Evolutionary conservation across 2,888 invertebrate genomes (phyloP), one percentile per base, ranked within the genome.

Genomic region (Drosophila paramelanica): DNA sequence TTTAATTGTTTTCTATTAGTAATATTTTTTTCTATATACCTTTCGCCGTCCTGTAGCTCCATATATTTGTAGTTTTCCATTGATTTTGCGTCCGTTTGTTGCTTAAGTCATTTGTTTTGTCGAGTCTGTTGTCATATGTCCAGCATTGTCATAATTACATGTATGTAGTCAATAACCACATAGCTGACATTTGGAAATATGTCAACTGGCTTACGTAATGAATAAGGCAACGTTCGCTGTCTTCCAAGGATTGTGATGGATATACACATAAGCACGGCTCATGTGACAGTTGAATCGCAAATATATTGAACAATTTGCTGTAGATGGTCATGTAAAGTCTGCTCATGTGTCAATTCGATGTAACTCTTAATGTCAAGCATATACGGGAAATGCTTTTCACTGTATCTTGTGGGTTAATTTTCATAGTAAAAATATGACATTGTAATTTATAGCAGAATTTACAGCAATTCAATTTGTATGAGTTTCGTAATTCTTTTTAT

Each of bases 121-220:
- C 49, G 46, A 62, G 33, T 52, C 61, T 64, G 66, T 49, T 76
- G 69, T 79, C 81, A 70, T 61, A 42, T 79, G 73, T 79, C 67
- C 57, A n/a, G 51, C 66, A 57, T 70, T 87, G 84, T 81, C 87
- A 87, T 81, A 83, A 87, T 87, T 81, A 81, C 78, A 83, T 86
- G 74, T 87, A 74, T 84, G 52, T 72, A 83, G 81, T 77, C 78
- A 80, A 77, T 69, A 77, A 67, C 55, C 62, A 64, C 42, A 59
- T 70, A 68, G 65, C 23, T 85, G 87, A 66, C 81, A 81, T 81
- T 81, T 81, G 67, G 81, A 77, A 77, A 86, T 77, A 77, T 80
- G 87, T 80, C 84, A 86, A 49, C 51, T 31, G 51, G 55, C 33
- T 82, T 86, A 70, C 62, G 77, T 70, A 83, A 79, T 83, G 83